A percentile compares a stretch with the other conserved stretches of the same genome.
Evolutionary conservation across 2,113 vertebrate genomes (phyloP).

Genomic region (Halichoeres trimaculatus): DNA sequence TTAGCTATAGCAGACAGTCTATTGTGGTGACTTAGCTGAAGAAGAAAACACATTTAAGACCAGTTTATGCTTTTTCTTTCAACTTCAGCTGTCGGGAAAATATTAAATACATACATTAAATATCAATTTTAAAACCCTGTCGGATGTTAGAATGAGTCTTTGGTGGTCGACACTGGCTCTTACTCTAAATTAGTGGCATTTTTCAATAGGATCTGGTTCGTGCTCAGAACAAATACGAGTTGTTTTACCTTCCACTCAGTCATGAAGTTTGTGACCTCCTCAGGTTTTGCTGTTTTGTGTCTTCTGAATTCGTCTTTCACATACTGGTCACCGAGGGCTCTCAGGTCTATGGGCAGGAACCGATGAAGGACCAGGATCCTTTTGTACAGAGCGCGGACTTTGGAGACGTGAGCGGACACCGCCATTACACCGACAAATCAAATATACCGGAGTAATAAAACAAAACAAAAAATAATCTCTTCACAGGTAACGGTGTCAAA

Average conservation of each 20-base stretch:
- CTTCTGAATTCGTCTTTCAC: constrained; percentile 92
- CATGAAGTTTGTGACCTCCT: constrained; percentile 87
- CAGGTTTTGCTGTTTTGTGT: constrained; percentile 77
- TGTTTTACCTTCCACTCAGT: constrained; percentile 79
- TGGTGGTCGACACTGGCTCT: fast-evolving
- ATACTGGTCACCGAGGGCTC: constrained; percentile 90
- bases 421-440: constrained; percentile 63
- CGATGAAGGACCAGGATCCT: constrained; percentile 88
- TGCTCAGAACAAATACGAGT: fast-evolving
- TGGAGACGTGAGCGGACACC: constrained; percentile 68
- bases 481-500: too few relatives aligned
- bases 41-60: too few relatives aligned
- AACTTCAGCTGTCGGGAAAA: too few relatives aligned
- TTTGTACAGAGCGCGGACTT: constrained; percentile 85
- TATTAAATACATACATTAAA: too few relatives aligned
- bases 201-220: background rate
- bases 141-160: too few relatives aligned
- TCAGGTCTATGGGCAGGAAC: constrained; percentile 86
- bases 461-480: too few relatives aligned
- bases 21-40: too few relatives aligned
- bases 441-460: too few relatives aligned
- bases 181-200: background rate
- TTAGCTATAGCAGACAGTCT: too few relatives aligned
- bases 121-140: too few relatives aligned
- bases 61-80: too few relatives aligned